Conservation (phyloP, 2,888 invertebrate genomes). For the Aromia moschata region DNA sequence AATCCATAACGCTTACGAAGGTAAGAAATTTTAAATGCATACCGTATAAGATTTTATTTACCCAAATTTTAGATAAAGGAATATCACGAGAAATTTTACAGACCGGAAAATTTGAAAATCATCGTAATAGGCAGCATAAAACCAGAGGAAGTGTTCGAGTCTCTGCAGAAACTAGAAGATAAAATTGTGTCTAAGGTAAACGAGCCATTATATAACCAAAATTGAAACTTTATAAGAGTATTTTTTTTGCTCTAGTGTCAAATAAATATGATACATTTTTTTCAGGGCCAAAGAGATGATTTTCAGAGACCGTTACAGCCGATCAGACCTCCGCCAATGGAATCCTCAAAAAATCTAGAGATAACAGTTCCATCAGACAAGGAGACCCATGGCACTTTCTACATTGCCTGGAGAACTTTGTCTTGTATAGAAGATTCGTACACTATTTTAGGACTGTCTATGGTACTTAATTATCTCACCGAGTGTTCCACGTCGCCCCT, state of each 20-base stretch:
- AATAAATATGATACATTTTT: background rate
- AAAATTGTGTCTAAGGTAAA: constrained; percentile 76
- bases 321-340: constrained; percentile 69
- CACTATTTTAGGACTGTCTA: constrained; percentile 70
- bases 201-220: constrained; percentile 16
- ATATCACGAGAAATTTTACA: constrained; percentile 87
- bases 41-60: background rate
- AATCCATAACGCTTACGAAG: constrained; percentile 82
- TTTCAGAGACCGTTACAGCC: constrained; percentile 83
- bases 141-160: constrained; percentile 78
- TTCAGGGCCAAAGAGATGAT: constrained; percentile 64
- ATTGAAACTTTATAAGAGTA: background rate
- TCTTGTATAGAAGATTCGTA: constrained; percentile 68
- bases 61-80: constrained; percentile 69
- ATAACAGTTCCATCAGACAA: constrained; percentile 78
- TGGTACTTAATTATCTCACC: constrained; percentile 82
- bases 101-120: constrained; percentile 86
- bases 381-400: constrained; percentile 81
- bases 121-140: constrained; percentile 86
- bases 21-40: constrained; percentile 60
- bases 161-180: constrained; percentile 76
- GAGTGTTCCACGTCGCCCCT: constrained; percentile 87
- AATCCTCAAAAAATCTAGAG: constrained; percentile 66
- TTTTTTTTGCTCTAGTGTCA: too few relatives aligned
- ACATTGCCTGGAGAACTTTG: constrained; percentile 84